These are phyloP conservation scores for Drosophila athabasca DNA, from an alignment of 1,140 invertebrate species.

Conservation along the genomic window DNA sequence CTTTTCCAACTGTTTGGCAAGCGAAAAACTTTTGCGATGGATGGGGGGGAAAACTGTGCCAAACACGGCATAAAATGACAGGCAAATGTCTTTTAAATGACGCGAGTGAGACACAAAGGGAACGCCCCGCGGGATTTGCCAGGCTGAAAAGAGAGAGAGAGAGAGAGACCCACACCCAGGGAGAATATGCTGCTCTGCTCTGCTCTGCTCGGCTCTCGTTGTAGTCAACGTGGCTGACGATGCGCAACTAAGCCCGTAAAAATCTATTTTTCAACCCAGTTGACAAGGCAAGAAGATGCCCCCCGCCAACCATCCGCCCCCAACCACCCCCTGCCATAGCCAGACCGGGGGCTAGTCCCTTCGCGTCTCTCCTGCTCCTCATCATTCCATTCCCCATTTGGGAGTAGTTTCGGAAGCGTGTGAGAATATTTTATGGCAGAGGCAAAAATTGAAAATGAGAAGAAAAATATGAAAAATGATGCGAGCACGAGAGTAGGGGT, in stretches of 20 bases:
- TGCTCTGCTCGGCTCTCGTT: slow-evolving; percentile 15
- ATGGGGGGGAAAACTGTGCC: slow-evolving; percentile 68
- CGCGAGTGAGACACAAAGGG: slow-evolving; percentile 80
- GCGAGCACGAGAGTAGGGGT: neutral
- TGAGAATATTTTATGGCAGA: slow-evolving; percentile 49
- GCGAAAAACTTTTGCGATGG: slow-evolving; percentile 49
- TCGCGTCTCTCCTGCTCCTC: too few species aligned
- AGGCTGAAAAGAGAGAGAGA: neutral
- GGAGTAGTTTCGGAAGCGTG: slow-evolving; percentile 51
- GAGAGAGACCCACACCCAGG: slow-evolving; percentile 25
- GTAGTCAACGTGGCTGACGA: slow-evolving; percentile 70
- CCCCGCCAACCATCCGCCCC: too few species aligned
- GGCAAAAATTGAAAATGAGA: slow-evolving; percentile 34
- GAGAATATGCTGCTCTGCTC: too few species aligned
- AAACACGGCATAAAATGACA: slow-evolving; percentile 82
- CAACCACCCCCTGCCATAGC: too few species aligned
- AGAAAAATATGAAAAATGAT: slow-evolving; percentile 46
- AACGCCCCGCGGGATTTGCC: slow-evolving; percentile 75
- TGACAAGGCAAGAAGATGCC: slow-evolving; percentile 63
- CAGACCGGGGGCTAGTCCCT: too few species aligned
- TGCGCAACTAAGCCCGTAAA: slow-evolving; percentile 81
- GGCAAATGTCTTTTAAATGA: slow-evolving; percentile 82
- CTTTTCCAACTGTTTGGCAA: slow-evolving; percentile 45
- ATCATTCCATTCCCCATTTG: slow-evolving; percentile 32
- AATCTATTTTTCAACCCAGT: slow-evolving; percentile 81